These are phyloP conservation scores for Laterallus jamaicensis DNA, from an alignment of 2,113 vertebrate genomes.

Conservation along the genomic window DNA sequence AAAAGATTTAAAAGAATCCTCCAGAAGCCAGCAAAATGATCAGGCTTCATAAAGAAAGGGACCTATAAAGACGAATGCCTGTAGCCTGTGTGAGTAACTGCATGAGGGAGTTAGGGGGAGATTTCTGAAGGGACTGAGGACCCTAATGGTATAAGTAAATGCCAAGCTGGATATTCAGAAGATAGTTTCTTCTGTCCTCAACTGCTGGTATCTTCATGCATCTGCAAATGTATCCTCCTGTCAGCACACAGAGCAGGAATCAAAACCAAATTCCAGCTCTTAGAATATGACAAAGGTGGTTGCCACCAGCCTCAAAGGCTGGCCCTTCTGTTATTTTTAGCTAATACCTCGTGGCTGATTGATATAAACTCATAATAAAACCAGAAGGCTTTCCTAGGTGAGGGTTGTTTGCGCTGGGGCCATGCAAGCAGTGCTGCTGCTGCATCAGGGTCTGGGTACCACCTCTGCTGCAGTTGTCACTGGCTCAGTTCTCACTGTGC, in stretches of 20 bases:
- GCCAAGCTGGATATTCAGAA: background rate
- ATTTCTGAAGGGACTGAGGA: background rate
- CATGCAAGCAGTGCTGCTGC: background rate
- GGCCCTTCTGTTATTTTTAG: background rate
- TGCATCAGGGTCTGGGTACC: background rate
- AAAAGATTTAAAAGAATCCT: background rate
- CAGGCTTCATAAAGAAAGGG: background rate
- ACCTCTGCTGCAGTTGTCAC: background rate
- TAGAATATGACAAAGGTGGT: background rate
- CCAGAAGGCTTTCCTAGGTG: background rate
- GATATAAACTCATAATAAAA: background rate
- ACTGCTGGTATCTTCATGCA: background rate
- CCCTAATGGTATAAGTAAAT: background rate
- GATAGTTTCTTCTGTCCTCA: background rate
- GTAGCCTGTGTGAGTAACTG: background rate
- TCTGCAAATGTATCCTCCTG: background rate
- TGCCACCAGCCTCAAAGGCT: background rate
- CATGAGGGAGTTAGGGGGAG: background rate
- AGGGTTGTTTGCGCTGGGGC: background rate
- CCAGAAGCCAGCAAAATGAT: background rate
- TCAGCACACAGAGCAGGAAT: background rate
- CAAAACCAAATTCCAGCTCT: background rate
- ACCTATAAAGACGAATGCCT: fast-evolving
- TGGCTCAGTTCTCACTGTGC: background rate
- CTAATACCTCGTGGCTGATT: background rate